Evolutionary conservation across 2,797 vertebrate genomes (phyloP).

Genomic region (Lacerta viridis): DNA sequence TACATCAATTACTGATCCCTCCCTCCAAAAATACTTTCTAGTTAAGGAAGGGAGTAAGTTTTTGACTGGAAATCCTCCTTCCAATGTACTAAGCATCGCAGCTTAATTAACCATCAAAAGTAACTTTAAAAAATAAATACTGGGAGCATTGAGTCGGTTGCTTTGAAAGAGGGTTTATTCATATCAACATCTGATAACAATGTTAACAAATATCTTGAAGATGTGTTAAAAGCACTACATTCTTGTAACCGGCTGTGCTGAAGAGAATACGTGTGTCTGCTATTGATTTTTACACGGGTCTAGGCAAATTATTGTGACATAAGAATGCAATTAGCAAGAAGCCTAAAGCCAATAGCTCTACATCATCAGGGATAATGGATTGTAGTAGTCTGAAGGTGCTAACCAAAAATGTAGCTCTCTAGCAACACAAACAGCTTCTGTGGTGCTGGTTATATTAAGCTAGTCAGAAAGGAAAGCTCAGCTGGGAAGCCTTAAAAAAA

Average conservation of each 20-base stretch:
- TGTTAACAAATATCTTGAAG: neutral
- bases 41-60: neutral
- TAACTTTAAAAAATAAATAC: slow-evolving; percentile 20
- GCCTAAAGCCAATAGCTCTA: neutral
- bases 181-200: slow-evolving; percentile 4
- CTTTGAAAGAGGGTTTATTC: slow-evolving; percentile 21
- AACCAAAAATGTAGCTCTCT: slow-evolving; percentile 14
- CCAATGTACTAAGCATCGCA: slow-evolving; percentile 6
- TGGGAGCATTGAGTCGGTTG: neutral
- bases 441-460: neutral
- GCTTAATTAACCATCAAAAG: slow-evolving; percentile 36
- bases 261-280: neutral
- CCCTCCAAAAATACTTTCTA: neutral
- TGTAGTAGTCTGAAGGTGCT: slow-evolving; percentile 4
- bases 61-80: neutral
- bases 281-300: slow-evolving; percentile 18
- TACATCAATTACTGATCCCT: neutral
- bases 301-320: slow-evolving; percentile 26
- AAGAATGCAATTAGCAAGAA: slow-evolving; percentile 32
- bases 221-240: slow-evolving; percentile 9
- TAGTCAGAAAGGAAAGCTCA: neutral
- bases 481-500: no score
- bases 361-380: slow-evolving; percentile 2
- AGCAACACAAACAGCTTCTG: neutral
- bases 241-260: neutral